Evolutionary conservation across 2,888 invertebrate species (phyloP).

Genomic region (Trilocha varians): DNA sequence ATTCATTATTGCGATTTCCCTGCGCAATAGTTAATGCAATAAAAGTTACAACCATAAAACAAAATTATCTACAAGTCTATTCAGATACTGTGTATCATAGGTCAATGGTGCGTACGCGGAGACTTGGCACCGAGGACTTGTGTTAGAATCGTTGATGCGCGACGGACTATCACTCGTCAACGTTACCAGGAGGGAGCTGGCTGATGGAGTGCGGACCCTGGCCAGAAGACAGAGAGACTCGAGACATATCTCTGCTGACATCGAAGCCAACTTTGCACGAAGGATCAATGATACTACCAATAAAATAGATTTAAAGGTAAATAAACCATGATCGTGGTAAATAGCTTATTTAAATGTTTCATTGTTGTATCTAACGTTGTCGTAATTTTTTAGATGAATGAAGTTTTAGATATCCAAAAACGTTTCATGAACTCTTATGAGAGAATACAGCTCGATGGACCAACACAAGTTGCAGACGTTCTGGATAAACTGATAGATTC

Average conservation of each 20-base stretch:
- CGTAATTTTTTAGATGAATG: constrained; percentile 61
- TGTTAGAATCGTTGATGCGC: constrained; percentile 60
- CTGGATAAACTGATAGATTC: constrained; percentile 76
- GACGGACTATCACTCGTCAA: constrained; percentile 67
- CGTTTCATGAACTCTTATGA: constrained; percentile 78
- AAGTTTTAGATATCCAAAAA: constrained; percentile 75
- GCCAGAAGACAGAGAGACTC: constrained; percentile 55
- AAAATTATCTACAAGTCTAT: no score
- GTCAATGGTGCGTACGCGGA: constrained; percentile 77
- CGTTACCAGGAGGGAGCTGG: constrained; percentile 66
- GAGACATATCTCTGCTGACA: constrained; percentile 42
- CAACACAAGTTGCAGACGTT: constrained; percentile 74
- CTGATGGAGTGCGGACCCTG: constrained; percentile 62
- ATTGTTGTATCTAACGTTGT: background rate
- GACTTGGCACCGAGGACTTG: constrained; percentile 69
- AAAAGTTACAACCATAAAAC: no score
- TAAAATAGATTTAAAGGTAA: constrained; percentile 56
- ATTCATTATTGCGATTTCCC: no score
- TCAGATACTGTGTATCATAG: constrained; percentile 33
- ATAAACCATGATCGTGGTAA: background rate
- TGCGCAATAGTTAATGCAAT: no score
- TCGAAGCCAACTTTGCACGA: constrained; percentile 48
- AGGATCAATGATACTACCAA: constrained; percentile 51
- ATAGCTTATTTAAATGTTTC: background rate
- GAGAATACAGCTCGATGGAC: constrained; percentile 76